Base-by-base conservation (phyloP, 2,797 vertebrate species). In the Sibirionetta formosa region DNA sequence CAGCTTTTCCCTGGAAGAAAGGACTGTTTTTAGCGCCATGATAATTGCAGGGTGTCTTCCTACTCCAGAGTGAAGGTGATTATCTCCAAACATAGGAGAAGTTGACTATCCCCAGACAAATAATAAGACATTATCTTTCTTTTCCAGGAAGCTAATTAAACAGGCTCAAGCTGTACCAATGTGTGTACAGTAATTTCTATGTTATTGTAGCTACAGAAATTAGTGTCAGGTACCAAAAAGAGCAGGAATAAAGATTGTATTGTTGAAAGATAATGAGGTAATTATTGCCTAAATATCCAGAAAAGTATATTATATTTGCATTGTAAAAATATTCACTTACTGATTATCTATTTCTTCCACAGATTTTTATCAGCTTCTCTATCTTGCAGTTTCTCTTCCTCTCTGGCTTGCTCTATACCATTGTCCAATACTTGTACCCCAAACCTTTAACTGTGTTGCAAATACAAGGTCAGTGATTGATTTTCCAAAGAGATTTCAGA, bases 101-200 rank as follows among this genome's bases (percentile, higher is more conserved):
- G 85, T 78, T 94, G 72, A 86, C 88, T 93, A 60, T 80, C 42
- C 58, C 50, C 51, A 82, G 65, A 79, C 48, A 97, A 97, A 96
- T 77, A 95, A 85, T 31, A 87, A 75, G 78, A 83, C 78, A 63
- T 88, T 96, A 82, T 97, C 88, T 96, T 70, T 92, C 69, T 86
- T 81, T 94, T 90, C 88, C 92, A 95, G 60, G 27, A 50, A 88
- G 70, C 69, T 88, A 96, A 96, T 96, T 97, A 96, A 96, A 88
- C 14, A 66, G 23, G 23, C 50, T 94, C 68, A 60, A 65, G 82
- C 48, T 90, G 22, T 76, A 86, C 83, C 42, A 90, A 58, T 68
- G 40, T 58, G 60, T 88, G 86, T 80, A 90, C 63, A 90, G 10
- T 69, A 96, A 94, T 96, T 97, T 94, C 63, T 82, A 58, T 6